These are phyloP conservation scores for Rhynchonema sp. DNA, from an alignment of 2,888 invertebrate genomes.

Conservation along the genomic window DNA sequence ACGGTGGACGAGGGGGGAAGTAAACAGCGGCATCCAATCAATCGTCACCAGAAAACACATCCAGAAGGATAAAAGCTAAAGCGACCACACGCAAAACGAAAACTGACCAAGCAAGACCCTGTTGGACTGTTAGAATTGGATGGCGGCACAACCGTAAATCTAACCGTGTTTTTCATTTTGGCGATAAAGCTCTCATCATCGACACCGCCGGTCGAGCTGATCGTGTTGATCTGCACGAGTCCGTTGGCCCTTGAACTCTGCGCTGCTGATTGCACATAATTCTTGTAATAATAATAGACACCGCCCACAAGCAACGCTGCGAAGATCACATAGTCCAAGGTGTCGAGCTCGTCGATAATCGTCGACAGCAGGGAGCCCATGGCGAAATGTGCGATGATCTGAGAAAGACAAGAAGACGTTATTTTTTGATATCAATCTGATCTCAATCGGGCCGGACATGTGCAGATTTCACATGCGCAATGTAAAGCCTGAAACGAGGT, in stretches of 20 bases:
- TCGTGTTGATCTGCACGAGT: not conserved
- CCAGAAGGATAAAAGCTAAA: no score
- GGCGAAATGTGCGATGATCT: not conserved
- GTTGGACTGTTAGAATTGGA: no score
- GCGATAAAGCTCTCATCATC: not conserved
- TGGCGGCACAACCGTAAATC: not conserved
- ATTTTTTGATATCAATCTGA: no score
- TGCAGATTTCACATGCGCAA: no score
- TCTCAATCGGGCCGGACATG: no score
- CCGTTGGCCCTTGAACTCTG: not conserved
- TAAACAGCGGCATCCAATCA: no score
- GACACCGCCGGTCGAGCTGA: not conserved
- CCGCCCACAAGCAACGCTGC: not conserved
- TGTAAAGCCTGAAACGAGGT: no score
- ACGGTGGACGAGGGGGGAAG: no score
- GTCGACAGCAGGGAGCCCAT: not conserved
- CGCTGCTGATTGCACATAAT: not conserved
- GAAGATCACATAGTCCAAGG: not conserved
- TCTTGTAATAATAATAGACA: not conserved
- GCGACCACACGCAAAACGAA: no score
- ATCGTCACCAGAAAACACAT: no score
- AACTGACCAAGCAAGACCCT: no score
- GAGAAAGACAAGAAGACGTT: no score
- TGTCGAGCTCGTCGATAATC: not conserved
- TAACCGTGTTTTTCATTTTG: not conserved